Evolutionary conservation across 2,797 vertebrate genomes (phyloP), one percentile per base, ranked within the genome.

Genomic region (Bryconaethiops microstoma): DNA sequence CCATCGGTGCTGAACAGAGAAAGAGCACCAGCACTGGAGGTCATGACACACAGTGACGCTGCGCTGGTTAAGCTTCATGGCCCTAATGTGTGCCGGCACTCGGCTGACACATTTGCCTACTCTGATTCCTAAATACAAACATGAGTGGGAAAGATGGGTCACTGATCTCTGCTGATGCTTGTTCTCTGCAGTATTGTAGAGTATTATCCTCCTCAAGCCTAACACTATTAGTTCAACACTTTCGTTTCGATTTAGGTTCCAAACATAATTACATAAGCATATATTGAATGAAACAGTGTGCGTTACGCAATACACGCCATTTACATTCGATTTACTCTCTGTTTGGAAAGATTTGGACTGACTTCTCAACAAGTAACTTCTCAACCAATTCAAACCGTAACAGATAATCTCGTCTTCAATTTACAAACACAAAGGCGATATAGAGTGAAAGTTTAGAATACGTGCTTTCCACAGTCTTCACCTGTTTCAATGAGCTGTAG

Each of bases 11-110:
- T 54, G 25, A 54, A 52, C 68, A 17, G 21, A 71, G 48, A 54
- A 7, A 35, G 25, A 3, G 62, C 29, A 17, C 25, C 25, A 52
- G 5, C 48, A 55, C 23, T 54, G 50, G 48, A 71, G 50, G 50
- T 71, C 48, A 71, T 71, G 69, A 35, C 16, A 29, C 48, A 54
- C 48, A 29, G 48, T 64, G 62, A 64, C 16, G 29, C 68, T 17
- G 48, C 14, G 13, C 25, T n/a, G 48, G 16, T 25, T 12, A 17
- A 52, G 13, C 69, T 54, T 29, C 16, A 29, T 71, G 48, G 48
- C 21, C 7, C 14, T 29, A 71, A 52, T 71, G 68, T 70, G 42
- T 21, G 65, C n/a, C 6, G 17, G 65, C 42, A 21, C 42, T 21
- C 45, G 8, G 14, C 16, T 54, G 68, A 52, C 68, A 71, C 14